Conservation (phyloP, 2,797 vertebrate species). For the Oreortyx pictus region DNA sequence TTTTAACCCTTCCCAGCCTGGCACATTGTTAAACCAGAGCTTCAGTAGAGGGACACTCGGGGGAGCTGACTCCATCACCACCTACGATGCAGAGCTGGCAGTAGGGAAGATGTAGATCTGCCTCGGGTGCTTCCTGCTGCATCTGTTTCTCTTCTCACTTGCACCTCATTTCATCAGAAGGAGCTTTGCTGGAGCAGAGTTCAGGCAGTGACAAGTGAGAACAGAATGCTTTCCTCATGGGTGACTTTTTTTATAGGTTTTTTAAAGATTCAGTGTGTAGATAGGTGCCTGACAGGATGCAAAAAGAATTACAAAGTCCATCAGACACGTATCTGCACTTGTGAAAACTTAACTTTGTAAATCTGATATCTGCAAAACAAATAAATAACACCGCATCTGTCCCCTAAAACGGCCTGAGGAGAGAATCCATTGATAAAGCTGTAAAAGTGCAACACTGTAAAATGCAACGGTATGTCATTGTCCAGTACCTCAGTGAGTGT, state of each 20-base stretch:
- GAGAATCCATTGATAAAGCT: not conserved
- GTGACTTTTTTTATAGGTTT: not conserved
- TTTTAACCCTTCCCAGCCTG: conserved; percentile 77
- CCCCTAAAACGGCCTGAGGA: not conserved
- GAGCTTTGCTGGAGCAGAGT: conserved; percentile 2
- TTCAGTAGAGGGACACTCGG: not conserved
- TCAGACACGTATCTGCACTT: not conserved
- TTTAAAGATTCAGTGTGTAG: not conserved
- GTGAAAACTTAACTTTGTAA: not conserved
- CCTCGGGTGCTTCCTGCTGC: not conserved
- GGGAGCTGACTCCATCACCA: not conserved
- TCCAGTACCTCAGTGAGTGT: conserved; percentile 43
- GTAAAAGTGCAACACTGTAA: not conserved
- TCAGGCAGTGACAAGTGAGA: conserved; percentile 23
- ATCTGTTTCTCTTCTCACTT: conserved; percentile 39
- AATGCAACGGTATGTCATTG: not conserved
- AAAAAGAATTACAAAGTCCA: not conserved
- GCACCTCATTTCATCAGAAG: not conserved
- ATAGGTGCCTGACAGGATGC: conserved; percentile 23
- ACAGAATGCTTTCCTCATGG: not conserved
- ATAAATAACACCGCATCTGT: not conserved
- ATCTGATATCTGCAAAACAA: not conserved
- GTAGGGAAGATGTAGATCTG: not conserved
- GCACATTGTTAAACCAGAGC: conserved; percentile 54
- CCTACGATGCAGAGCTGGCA: rapidly evolving